These are phyloP conservation scores for Danio jaintianensis DNA, from an alignment of 2,797 vertebrate species.

Conservation along the genomic window DNA sequence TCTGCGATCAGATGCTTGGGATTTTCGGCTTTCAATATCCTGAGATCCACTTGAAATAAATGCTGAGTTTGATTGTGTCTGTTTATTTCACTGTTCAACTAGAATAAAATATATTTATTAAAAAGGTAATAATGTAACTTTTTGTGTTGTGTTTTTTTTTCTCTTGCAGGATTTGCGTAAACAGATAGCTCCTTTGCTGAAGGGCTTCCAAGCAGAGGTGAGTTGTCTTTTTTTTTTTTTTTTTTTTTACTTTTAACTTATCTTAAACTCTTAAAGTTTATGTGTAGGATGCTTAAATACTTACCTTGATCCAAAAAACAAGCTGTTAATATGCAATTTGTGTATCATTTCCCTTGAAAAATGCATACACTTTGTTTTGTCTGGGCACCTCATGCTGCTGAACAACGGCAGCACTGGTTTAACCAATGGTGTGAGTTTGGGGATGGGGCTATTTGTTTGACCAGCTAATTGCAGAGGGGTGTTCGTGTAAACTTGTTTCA, in stretches of 20 bases:
- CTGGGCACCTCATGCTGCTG: not conserved
- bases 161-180: conserved; percentile 86
- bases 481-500: not conserved
- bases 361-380: not conserved
- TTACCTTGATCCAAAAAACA: not conserved
- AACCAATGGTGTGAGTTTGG: conserved; percentile 5
- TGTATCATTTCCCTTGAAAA: not conserved
- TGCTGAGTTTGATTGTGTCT: not conserved
- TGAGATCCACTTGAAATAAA: conserved; percentile 13
- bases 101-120: not conserved
- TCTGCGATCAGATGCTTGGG: conserved; percentile 2
- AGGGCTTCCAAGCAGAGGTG: conserved; percentile 93
- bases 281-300: not conserved
- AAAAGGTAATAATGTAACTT: conserved; percentile 4
- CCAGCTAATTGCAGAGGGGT: not conserved
- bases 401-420: conserved; percentile 11
- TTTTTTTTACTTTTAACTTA: not conserved
- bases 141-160: conserved; percentile 45
- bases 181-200: conserved; percentile 90
- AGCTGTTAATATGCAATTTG: not conserved
- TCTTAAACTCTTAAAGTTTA: not conserved
- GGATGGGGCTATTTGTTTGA: conserved; percentile 1
- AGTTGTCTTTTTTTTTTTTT: conserved; percentile 65
- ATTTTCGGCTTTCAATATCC: conserved; percentile 32
- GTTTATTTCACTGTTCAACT: not conserved